Percentiles rank a stretch among this genome's conserved stretches.
phyloP scores from a whole-genome alignment of 2,888 invertebrate species.

The Thymelicus lineola region DNA sequence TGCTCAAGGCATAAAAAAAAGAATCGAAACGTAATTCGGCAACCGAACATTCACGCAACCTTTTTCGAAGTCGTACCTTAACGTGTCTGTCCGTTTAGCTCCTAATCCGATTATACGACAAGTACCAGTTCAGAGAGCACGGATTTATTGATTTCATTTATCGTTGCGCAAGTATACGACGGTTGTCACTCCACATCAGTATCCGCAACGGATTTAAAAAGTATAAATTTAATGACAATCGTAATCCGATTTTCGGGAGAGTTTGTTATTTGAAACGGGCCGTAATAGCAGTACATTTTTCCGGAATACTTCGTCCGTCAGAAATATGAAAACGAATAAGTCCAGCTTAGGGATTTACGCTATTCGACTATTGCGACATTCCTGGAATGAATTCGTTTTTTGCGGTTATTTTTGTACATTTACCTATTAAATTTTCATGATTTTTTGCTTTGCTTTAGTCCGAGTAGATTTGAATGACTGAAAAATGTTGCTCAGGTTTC shows the following conservation, averaged over 20 bases:
- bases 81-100: conserved; percentile 38
- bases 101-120: conserved; percentile 73
- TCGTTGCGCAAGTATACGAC: conserved; percentile 59
- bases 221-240: conserved; percentile 56
- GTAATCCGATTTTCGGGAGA: conserved; percentile 66
- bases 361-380: conserved; percentile 27
- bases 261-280: conserved; percentile 57
- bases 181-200: conserved; percentile 45
- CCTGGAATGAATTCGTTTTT: conserved; percentile 26
- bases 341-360: conserved; percentile 25
- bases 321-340: conserved; percentile 34
- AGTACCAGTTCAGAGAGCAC: conserved; percentile 56
- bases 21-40: background rate
- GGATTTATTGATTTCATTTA: conserved; percentile 71
- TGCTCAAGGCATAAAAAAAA: no score
- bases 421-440: background rate
- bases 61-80: conserved; percentile 22
- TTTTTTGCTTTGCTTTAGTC: background rate
- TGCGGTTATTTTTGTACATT: background rate
- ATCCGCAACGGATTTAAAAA: conserved; percentile 49
- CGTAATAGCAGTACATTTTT: conserved; percentile 29
- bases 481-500: no score
- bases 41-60: background rate
- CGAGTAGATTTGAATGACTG: no score
- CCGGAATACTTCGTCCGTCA: conserved; percentile 26